phyloP scores from a whole-genome alignment of 2,113 vertebrate species.

The Cepphus grylle region DNA sequence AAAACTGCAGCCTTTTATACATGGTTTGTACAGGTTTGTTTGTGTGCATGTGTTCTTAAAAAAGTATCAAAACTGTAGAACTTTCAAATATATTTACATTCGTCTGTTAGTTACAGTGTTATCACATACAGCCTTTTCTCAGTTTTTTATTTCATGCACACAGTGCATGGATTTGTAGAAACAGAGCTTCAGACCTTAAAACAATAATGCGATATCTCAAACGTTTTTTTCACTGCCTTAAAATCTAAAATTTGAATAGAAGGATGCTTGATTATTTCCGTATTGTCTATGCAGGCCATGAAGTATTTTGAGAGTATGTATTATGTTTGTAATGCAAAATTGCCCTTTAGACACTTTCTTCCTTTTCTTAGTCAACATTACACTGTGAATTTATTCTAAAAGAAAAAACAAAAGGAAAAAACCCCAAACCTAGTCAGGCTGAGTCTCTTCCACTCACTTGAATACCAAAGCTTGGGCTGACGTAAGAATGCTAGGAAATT shows the following conservation, averaged over 20 bases:
- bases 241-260: neutral
- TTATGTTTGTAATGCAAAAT: neutral
- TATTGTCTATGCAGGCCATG: neutral
- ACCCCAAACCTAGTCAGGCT: neutral
- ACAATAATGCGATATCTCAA: neutral
- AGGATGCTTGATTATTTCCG: constrained; percentile 11
- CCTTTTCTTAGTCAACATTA: neutral
- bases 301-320: neutral
- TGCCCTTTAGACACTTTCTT: neutral
- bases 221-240: neutral
- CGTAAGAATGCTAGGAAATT: neutral
- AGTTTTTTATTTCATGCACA: constrained; percentile 62
- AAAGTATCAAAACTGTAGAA: constrained; percentile 82
- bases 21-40: constrained; percentile 62
- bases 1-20: constrained; percentile 60
- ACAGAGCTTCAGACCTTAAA: constrained; percentile 31
- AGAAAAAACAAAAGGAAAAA: neutral
- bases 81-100: constrained; percentile 78
- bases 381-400: neutral
- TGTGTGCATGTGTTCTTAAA: constrained; percentile 59
- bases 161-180: constrained; percentile 62
- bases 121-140: constrained; percentile 61
- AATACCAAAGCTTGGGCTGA: neutral
- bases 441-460: neutral
- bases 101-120: constrained; percentile 69